Conservation (phyloP, 2,888 invertebrate genomes). For the Drosophila tanythrix region DNA sequence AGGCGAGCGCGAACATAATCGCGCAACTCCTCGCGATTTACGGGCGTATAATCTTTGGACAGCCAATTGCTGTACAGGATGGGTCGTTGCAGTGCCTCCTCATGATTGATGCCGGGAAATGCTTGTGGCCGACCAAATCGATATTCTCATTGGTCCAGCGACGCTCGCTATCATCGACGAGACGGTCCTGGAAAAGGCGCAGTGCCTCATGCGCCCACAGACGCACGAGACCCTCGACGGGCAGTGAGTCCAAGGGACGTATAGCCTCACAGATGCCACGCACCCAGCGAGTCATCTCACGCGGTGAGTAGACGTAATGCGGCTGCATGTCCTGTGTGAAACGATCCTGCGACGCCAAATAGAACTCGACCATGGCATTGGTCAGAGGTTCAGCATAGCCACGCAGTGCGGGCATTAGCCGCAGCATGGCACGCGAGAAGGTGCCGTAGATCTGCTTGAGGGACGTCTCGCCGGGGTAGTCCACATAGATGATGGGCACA, state of each 20-base stretch:
- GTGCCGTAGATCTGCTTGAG: slow-evolving; percentile 99
- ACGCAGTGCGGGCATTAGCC: slow-evolving; percentile 95
- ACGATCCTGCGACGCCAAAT: slow-evolving; percentile 97
- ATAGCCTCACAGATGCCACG: slow-evolving; percentile 99
- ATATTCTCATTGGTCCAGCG: slow-evolving; percentile 99
- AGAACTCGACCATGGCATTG: slow-evolving; percentile 99
- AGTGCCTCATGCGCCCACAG: slow-evolving; percentile 99
- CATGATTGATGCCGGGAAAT: slow-evolving; percentile 95
- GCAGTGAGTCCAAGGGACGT: slow-evolving; percentile 95
- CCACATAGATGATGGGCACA: slow-evolving; percentile 99
- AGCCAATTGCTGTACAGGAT: slow-evolving; percentile 99
- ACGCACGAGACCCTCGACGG: slow-evolving; percentile 97
- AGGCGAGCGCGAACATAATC: slow-evolving; percentile 98
- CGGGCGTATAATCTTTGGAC: slow-evolving; percentile 98
- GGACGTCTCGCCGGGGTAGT: slow-evolving; percentile 99
- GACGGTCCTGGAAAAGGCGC: slow-evolving; percentile 96
- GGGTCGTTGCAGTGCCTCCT: slow-evolving; percentile 95
- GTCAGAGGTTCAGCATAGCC: slow-evolving; percentile 98
- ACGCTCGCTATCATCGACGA: slow-evolving; percentile 97
- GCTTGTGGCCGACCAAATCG: slow-evolving; percentile 95
- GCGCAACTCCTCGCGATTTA: slow-evolving; percentile 96
- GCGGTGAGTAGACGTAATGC: slow-evolving; percentile 99
- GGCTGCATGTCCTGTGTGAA: slow-evolving; percentile 99
- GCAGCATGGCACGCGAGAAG: slow-evolving; percentile 98
- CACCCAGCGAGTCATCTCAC: slow-evolving; percentile 99